phyloP scores from a whole-genome alignment of 2,888 invertebrate genomes.

The Lithophane ornitopus region DNA sequence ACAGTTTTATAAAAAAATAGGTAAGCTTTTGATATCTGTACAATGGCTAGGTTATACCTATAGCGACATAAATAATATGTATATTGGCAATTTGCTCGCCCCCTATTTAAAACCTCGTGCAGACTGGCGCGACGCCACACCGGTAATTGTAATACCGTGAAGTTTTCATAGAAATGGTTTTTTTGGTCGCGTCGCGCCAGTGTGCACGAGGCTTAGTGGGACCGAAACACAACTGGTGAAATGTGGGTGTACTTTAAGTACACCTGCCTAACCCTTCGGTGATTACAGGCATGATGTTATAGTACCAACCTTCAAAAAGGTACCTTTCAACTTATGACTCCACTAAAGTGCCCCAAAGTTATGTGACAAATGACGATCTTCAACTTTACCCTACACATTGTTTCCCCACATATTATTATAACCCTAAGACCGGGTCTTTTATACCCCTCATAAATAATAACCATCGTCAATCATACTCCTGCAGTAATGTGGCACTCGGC shows the following conservation, averaged over 20 bases:
- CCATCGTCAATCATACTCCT: slow-evolving; percentile 33
- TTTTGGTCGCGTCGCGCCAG: no score
- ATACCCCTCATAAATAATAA: slow-evolving; percentile 61
- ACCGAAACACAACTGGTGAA: neutral
- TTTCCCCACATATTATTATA: slow-evolving; percentile 11
- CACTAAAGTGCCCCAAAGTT: neutral
- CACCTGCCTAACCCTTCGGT: neutral
- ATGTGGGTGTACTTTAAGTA: neutral
- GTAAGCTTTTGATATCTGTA: neutral
- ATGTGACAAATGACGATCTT: slow-evolving; percentile 27
- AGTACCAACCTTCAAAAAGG: no score
- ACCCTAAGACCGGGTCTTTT: slow-evolving; percentile 10
- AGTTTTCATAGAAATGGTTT: no score
- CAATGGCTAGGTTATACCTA: neutral
- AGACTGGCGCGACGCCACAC: no score
- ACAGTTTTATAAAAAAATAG: neutral
- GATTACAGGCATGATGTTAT: neutral
- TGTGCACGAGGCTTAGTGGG: no score
- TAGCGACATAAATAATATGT: neutral
- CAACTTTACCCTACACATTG: slow-evolving; percentile 21
- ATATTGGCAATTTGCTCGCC: neutral
- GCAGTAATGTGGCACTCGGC: slow-evolving; percentile 56
- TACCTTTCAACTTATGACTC: neutral
- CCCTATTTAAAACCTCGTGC: neutral
- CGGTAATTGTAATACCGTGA: no score